A percentile compares a stretch with the other conserved stretches of the same genome.
Evolutionary conservation across 2,113 vertebrate genomes (phyloP).

Genomic region (Rhinolophus sinicus): DNA sequence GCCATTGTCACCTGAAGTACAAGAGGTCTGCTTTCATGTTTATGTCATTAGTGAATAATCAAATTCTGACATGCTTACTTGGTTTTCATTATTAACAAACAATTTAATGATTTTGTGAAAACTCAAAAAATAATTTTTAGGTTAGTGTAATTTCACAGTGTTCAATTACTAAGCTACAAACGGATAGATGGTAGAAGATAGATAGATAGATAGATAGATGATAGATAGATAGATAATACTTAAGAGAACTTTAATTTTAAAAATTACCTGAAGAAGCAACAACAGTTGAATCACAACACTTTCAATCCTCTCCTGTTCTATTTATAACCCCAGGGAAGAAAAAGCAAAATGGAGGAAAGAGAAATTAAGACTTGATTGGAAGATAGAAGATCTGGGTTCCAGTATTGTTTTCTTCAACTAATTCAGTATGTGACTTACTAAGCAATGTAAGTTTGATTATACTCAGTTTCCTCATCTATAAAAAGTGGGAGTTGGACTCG

Average conservation of each 20-base stretch:
- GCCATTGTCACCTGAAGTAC: neutral
- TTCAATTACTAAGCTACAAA: neutral
- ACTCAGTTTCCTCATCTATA: neutral
- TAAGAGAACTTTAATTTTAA: neutral
- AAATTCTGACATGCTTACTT: neutral
- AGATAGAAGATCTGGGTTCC: neutral
- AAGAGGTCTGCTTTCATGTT: neutral
- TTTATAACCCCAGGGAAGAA: neutral
- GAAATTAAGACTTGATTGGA: neutral
- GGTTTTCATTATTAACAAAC: neutral
- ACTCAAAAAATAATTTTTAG: neutral
- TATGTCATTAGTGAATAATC: neutral
- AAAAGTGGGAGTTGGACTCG: neutral
- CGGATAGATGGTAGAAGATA: neutral
- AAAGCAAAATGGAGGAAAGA: neutral
- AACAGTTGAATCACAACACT: neutral
- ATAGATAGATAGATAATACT: neutral
- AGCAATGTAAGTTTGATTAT: neutral
- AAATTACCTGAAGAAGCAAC: neutral
- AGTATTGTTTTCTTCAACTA: neutral
- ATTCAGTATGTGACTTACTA: neutral
- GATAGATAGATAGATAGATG: neutral
- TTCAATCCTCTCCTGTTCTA: neutral
- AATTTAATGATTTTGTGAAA: slow-evolving; percentile 14
- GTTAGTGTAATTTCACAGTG: neutral